Conservation (phyloP, 1,140 invertebrate genomes). For the Megathymus violae region DNA sequence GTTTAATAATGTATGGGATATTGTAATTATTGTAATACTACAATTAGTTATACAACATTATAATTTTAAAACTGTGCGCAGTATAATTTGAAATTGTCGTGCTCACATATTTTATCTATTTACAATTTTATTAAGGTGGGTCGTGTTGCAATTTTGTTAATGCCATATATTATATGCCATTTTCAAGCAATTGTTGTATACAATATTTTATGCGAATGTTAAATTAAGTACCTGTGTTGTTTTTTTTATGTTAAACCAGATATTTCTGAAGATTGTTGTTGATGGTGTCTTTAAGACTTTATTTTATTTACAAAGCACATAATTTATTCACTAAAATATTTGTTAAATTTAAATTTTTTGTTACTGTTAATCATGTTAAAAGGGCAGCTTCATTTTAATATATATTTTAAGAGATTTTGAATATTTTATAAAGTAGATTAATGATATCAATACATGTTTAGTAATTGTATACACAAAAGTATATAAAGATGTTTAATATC, state of each 20-base stretch:
- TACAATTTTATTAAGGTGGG: too few species aligned
- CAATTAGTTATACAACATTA: too few species aligned
- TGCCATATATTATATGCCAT: too few species aligned
- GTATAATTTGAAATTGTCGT: too few species aligned
- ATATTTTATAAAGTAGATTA: not conserved
- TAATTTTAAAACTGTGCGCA: too few species aligned
- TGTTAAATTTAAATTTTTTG: too few species aligned
- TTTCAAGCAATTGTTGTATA: not conserved
- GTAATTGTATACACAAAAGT: not conserved
- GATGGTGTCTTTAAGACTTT: not conserved
- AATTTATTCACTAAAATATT: not conserved
- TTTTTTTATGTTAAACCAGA: not conserved
- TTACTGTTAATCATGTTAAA: not conserved
- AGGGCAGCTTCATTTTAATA: not conserved
- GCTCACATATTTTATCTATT: too few species aligned
- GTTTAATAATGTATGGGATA: too few species aligned
- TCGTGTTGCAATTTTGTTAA: too few species aligned
- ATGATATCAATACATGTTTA: not conserved
- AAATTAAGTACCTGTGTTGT: not conserved
- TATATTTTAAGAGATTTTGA: not conserved
- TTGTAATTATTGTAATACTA: too few species aligned
- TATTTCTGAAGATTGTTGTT: not conserved
- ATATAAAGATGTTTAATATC: not conserved
- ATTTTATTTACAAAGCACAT: not conserved
- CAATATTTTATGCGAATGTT: not conserved